phyloP scores from a whole-genome alignment of 2,797 vertebrate species.

The Danio tinwini region DNA sequence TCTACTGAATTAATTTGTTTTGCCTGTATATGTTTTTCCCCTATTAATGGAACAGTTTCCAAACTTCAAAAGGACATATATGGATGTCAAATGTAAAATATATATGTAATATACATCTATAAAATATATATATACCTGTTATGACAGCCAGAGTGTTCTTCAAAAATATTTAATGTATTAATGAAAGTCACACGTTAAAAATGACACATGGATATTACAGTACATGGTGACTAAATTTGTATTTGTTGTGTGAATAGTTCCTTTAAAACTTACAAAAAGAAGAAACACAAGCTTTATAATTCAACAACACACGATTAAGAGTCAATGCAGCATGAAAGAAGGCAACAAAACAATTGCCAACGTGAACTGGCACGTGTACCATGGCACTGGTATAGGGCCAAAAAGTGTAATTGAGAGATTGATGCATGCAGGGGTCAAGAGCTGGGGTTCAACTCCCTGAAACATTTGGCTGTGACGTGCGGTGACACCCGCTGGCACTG shows the following conservation, averaged over 20 bases:
- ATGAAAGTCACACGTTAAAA: not conserved
- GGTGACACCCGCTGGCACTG: slow-evolving; percentile 34
- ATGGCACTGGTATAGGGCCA: slow-evolving; percentile 21
- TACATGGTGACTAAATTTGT: not conserved
- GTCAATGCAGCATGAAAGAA: not conserved
- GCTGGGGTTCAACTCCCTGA: not conserved
- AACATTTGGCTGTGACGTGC: slow-evolving; percentile 20
- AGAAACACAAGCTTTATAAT: not conserved
- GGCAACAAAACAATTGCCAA: slow-evolving; percentile 1
- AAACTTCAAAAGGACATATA: not conserved
- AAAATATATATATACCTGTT: too few species aligned
- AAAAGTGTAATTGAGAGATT: not conserved
- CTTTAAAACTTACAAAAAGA: not conserved
- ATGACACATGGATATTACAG: not conserved
- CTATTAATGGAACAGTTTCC: too few species aligned
- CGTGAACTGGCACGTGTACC: not conserved
- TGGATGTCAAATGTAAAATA: not conserved
- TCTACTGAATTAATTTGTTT: too few species aligned
- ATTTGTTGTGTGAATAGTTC: not conserved
- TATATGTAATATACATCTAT: too few species aligned
- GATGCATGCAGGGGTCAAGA: slow-evolving; percentile 29
- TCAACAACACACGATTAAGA: slow-evolving; percentile 1
- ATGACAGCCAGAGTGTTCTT: not conserved
- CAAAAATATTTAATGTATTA: not conserved
- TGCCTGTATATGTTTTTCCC: too few species aligned